These are phyloP conservation scores for Drosophila pseudotakahashii DNA, from an alignment of 2,888 invertebrate species.

Conservation along the genomic window DNA sequence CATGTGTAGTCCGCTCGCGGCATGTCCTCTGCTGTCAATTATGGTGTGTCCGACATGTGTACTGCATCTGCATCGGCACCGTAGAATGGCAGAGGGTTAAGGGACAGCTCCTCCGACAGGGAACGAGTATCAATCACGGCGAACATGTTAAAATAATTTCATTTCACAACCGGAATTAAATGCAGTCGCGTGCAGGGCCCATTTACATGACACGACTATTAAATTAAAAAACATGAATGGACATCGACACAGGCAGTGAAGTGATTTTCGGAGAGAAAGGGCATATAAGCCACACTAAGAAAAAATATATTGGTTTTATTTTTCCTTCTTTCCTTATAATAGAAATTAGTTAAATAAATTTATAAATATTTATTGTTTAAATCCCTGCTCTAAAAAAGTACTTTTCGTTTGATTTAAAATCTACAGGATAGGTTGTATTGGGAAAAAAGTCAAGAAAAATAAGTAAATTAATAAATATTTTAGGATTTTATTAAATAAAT, in stretches of 20 bases:
- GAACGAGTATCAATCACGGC: conserved; percentile 68
- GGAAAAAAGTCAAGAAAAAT: no score
- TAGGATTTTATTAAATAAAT: no score
- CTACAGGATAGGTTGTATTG: no score
- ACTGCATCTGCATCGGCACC: conserved; percentile 41
- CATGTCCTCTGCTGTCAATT: conserved; percentile 67
- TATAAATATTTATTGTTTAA: no score
- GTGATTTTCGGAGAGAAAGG: conserved; percentile 7
- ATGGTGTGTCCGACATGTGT: conserved; percentile 64
- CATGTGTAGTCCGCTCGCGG: conserved; percentile 50
- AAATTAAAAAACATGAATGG: conserved; percentile 78
- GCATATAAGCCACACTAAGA: conserved; percentile 19
- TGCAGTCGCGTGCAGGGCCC: conserved; percentile 68
- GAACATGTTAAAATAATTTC: conserved; percentile 70
- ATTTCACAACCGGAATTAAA: conserved; percentile 70
- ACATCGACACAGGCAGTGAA: conserved; percentile 33
- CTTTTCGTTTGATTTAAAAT: no score
- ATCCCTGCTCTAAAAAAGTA: no score
- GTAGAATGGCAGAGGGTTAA: background rate
- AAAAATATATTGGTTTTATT: background rate
- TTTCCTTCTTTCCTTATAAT: no score
- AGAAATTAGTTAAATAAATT: no score
- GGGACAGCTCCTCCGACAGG: conserved; percentile 12
- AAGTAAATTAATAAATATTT: no score
- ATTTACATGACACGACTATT: conserved; percentile 78